These are phyloP conservation scores for Nestor notabilis DNA, from an alignment of 2,113 vertebrate genomes.

Conservation along the genomic window DNA sequence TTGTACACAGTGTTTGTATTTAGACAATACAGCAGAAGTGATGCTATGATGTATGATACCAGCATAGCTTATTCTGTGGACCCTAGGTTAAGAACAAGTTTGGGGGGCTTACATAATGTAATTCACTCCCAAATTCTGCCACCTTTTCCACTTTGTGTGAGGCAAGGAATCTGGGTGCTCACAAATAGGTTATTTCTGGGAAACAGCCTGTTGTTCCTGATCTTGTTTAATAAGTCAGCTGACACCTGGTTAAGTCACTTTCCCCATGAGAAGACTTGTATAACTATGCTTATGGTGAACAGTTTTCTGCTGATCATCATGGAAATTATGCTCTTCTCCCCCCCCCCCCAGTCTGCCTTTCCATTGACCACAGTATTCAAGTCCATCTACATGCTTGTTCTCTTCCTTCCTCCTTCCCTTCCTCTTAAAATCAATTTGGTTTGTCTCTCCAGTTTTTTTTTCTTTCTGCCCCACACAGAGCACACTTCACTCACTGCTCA, in stretches of 20 bases:
- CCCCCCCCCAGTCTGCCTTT: neutral
- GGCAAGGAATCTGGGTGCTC: neutral
- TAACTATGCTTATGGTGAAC: rapidly evolving
- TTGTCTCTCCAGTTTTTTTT: neutral
- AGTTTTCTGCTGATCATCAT: neutral
- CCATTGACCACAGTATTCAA: neutral
- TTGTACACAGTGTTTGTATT: rapidly evolving
- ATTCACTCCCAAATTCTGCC: neutral
- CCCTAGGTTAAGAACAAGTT: neutral
- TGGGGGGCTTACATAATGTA: neutral
- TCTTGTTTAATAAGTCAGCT: neutral
- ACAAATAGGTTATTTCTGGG: neutral
- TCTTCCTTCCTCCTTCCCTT: neutral
- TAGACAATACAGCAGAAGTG: rapidly evolving
- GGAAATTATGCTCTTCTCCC: neutral
- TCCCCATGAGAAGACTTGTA: neutral
- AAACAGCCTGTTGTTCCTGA: rapidly evolving
- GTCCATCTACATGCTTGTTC: rapidly evolving
- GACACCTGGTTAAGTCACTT: neutral
- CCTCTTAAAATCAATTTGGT: neutral
- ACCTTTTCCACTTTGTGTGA: rapidly evolving
- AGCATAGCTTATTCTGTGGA: neutral
- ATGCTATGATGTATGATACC: neutral
- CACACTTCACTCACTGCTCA: neutral
- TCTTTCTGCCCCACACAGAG: neutral